Evolutionary conservation across 2,113 vertebrate genomes (phyloP), one percentile per base, ranked within the genome.

Genomic region (Etheostoma spectabile): DNA sequence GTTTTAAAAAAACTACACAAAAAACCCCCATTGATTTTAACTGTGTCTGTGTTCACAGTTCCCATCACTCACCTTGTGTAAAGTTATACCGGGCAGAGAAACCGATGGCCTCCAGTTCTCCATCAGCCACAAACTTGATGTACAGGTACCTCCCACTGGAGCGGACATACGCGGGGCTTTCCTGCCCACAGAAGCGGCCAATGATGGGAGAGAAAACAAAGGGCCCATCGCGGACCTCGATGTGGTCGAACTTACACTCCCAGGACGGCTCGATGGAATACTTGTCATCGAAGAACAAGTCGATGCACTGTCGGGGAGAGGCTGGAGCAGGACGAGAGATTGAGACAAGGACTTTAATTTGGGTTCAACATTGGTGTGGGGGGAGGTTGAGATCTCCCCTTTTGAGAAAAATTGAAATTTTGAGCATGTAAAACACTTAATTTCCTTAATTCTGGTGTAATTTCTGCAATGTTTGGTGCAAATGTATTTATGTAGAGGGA

Each of bases 191-290:
- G 92, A 97, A 99, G 85, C 98, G 97, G 61, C 98, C 98, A 74
- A 99, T 97, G 89, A 99, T 97, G 84, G 97, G 96, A 57, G 98
- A 99, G 95, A 98, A 99, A 72, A 95, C 96, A 92, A 99, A 99
- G 73, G 98, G 98, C 90, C 98, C 98, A 85, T 99, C 98, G 52
- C 98, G 95, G 71, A 99, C 97, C 95, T 99, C 98, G 86, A 99
- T 98, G 66, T 99, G 98, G 90, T 99, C 98, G 91, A 99, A 99
- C 93, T 99, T 98, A 82, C 98, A 99, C 78, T 99, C 97, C 98
- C 98, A 99, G 55, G 98, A 99, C 7, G 98, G 97, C 87, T 99
- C 98, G 66, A 99, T 97, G 76, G 97, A 98, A 80, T 98, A 99
- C 77, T 96, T 97, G 81, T 98, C 97, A 92, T 98, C 96, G 79